Base-by-base conservation (phyloP, 1,140 invertebrate genomes). In the Medauroidea extradentata region DNA sequence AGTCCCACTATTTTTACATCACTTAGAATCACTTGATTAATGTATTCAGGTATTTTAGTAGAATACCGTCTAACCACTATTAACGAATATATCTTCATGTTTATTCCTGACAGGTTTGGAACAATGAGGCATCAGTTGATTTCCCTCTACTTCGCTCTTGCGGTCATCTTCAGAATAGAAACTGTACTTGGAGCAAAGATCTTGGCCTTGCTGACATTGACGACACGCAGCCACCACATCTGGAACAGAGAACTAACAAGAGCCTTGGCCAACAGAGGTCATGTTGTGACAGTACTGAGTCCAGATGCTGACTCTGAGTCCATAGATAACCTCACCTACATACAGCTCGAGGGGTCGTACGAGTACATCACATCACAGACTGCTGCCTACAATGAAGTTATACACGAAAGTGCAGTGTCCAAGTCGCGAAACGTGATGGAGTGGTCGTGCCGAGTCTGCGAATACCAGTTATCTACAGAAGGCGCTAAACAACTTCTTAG, bases 261-360 rank as follows among this genome's bases (percentile, higher is more conserved):
- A 44, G 70, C 70, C 44, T 62, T 81, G 29, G 69, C 72, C 0
- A 59, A 64, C 21, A 63, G 71, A 24, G 77, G 76, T 14, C 79
- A 81, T 64, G 69, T 80, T 53, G 70, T 79, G 0, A 79, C 74
- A 5, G 70, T 78, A 4, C 70, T 79, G 3, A 76, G 73, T 53
- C 71, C 29, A 4, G 29, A 34, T 11, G 29, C 11, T 4, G 29
- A 34, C 29, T 11, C 4, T 4, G 70, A 79, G 29, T 11, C 29
- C 29, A 11, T 34, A 4, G 29, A 4, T 51, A 19, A 58, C 57
- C 44, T 38, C 18, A 39, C 58, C 60, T 23, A 50, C 27, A 24
- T 50, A 18, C 21, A 7, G 14, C 13, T 53, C 23, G 16, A 16
- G 23, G 27, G 29, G 1, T 18, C 18, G 4, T n/a, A 43, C 13